These are phyloP conservation scores for Carollia perspicillata DNA, from an alignment of 2,113 vertebrate species.

Conservation along the genomic window DNA sequence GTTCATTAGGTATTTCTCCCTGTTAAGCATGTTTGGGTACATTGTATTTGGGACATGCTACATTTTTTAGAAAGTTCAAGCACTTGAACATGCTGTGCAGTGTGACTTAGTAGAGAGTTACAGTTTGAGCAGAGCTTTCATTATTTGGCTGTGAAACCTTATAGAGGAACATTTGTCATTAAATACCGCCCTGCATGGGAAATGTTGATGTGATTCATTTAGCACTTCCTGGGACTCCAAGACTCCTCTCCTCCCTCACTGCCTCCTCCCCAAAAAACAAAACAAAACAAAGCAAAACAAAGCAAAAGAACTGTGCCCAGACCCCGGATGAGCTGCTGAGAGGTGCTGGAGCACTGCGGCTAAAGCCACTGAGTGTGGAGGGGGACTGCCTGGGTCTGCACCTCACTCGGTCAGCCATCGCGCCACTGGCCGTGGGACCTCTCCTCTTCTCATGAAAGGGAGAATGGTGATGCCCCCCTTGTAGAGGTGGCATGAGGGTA, in stretches of 20 bases:
- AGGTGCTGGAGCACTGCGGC: neutral
- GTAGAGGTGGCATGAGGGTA: neutral
- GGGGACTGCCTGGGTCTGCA: neutral
- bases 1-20: neutral
- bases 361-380: too few species aligned
- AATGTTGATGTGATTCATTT: neutral
- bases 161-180: neutral
- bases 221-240: neutral
- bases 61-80: neutral
- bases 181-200: neutral
- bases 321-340: neutral
- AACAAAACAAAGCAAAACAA: too few species aligned
- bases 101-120: neutral
- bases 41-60: neutral
- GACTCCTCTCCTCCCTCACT: too few species aligned
- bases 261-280: neutral
- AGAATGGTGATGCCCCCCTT: neutral
- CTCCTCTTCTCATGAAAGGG: neutral
- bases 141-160: neutral
- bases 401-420: fast-evolving
- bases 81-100: neutral
- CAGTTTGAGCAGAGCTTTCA: neutral
- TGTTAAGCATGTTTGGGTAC: neutral
- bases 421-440: neutral
- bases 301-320: neutral